Conservation (phyloP, 2,113 vertebrate genomes). For the Dicaeum eximium region DNA sequence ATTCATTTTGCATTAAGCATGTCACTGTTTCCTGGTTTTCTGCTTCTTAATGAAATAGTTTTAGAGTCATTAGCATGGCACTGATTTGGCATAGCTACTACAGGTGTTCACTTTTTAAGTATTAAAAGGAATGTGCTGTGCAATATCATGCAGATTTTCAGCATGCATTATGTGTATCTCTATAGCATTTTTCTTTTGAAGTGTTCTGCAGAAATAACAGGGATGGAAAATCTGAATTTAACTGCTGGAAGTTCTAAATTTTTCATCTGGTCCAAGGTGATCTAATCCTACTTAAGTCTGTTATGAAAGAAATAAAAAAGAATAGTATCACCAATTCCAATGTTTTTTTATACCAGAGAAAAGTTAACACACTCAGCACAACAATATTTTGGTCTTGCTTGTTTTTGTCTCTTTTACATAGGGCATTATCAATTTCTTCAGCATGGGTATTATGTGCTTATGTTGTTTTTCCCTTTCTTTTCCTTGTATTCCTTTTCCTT, state of each 20-base stretch:
- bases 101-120: not conserved
- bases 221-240: not conserved
- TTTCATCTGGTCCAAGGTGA: not conserved
- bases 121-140: slow-evolving; percentile 38
- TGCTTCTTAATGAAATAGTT: slow-evolving; percentile 32
- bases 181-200: not conserved
- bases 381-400: not conserved
- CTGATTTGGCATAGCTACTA: slow-evolving; percentile 11
- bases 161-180: not conserved
- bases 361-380: not conserved
- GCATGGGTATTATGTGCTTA: not conserved
- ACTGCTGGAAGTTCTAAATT: not conserved
- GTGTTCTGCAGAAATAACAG: not conserved
- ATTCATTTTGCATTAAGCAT: not conserved
- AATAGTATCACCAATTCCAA: not conserved
- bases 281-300: not conserved
- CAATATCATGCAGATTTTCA: slow-evolving; percentile 14
- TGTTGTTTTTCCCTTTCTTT: not conserved
- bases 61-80: slow-evolving; percentile 30
- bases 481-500: not conserved
- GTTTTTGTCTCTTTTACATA: not conserved
- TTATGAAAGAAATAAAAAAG: not conserved
- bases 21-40: not conserved
- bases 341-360: not conserved
- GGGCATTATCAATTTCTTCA: not conserved